phyloP scores from a whole-genome alignment of 2,113 vertebrate genomes.

The Psittacus erithacus region DNA sequence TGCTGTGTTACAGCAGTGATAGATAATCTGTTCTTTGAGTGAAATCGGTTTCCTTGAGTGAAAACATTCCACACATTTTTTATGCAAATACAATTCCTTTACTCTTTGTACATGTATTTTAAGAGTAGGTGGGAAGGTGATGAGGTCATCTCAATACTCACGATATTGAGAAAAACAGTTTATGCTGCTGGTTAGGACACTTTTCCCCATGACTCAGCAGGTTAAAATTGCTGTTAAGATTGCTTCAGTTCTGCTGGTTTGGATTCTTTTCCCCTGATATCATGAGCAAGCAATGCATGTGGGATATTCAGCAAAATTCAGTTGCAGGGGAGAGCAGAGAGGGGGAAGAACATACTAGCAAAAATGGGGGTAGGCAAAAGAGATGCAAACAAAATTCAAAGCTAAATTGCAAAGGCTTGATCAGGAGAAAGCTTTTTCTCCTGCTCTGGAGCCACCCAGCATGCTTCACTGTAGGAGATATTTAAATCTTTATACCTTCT shows the following conservation, averaged over 20 bases:
- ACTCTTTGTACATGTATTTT: background rate
- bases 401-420: background rate
- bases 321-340: background rate
- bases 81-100: background rate
- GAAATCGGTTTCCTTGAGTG: background rate
- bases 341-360: background rate
- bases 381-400: background rate
- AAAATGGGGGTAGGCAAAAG: background rate
- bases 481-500: background rate
- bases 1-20: background rate
- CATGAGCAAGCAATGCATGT: background rate
- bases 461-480: background rate
- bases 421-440: background rate
- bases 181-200: background rate
- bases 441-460: background rate
- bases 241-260: constrained; percentile 23
- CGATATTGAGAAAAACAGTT: background rate
- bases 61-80: background rate
- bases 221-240: constrained; percentile 34
- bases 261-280: background rate
- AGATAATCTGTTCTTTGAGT: background rate
- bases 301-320: constrained; percentile 13
- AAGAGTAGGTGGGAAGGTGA: background rate
- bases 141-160: background rate
- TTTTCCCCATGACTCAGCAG: constrained; percentile 31